Evolutionary conservation across 2,888 invertebrate species (phyloP), one percentile per base, ranked within the genome.

Genomic region (Netelia virgata): DNA sequence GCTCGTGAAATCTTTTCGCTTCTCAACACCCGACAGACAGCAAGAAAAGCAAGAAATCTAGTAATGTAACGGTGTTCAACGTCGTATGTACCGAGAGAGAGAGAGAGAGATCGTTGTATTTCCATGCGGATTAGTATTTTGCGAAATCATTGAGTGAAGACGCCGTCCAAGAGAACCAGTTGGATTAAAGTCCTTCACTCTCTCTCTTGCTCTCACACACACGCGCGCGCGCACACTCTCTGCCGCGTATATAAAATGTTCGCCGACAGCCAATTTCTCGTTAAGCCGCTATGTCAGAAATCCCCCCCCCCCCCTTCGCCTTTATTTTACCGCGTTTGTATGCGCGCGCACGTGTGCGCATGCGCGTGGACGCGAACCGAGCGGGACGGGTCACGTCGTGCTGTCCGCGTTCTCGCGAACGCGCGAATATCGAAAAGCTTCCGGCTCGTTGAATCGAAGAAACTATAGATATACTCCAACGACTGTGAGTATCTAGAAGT

Each of bases 41-140:
- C 43, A 64, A 74, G 41, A 41, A 57, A 41, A 55, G 16, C 16
- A 36, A 16, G 36, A 59, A 57, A 18, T 69, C 28, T 70, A 41
- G 63, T 64, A 18, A n/a, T 16, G 41, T 77, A 82, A 72, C 83
- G 73, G 70, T 73, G 36, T 55, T 55, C 18, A 16, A 18, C 50
- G 14, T 41, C 59, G 47, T 63, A 10, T 28, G 36, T 63, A 18
- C 66, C 18, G 16, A 28, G 20, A 57, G 14, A 59, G 53, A 64
- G 68, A 36, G 28, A 66, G 41, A 76, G 43, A 59, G 66, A 53
- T 43, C 47, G n/a, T 16, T 72, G 59, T 43, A 81, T 84, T 84
- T 80, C 57, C 82, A 72, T 72, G 61, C n/a, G 79, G 72, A 85
- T 85, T 85, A 85, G 82, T 79, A 84, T 72, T 84, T 84, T 75